Base-by-base conservation (phyloP, 2,888 invertebrate species). In the Diloba caeruleocephala region DNA sequence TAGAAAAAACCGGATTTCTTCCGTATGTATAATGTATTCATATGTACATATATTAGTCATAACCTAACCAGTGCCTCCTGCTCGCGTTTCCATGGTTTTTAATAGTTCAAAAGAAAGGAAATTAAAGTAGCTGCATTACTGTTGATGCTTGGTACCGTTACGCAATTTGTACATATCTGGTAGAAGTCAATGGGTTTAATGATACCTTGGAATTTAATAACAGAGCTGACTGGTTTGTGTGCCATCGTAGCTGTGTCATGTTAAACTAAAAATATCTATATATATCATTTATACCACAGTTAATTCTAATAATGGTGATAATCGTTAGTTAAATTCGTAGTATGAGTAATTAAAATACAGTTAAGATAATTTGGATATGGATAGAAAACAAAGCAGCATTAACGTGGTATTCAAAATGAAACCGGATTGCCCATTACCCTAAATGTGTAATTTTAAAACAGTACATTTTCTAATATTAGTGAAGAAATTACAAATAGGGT, bases 1-100 rank as follows among this genome's bases (percentile, higher is more conserved):
- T 48, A 39, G 9, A 41, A 48, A 38, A 49, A 68, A 64, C 70
- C 65, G 53, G 67, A 53, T 64, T 68, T 29, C 10, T 46, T 34
- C n/a, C n/a, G n/a, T n/a, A n/a, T n/a, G n/a, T n/a, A n/a, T n/a
- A n/a, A n/a, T n/a, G n/a, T n/a, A n/a, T n/a, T n/a, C n/a, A n/a
- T n/a, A n/a, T n/a, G n/a, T n/a, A n/a, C n/a, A 37, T 12, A 13
- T 44, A 15, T 29, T 41, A 49, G 43, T 42, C 29, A 48, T 32
- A 25, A 33, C 4, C 31, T 26, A 32, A 44, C 26, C 31, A 44
- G 21, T 15, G 17, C 26, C n/a, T 33, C 31, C 13, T 0, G 12
- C 8, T 31, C 2, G n/a, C 12, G 15, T 46, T 42, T 25, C 1
- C 6, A 3, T 15, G 19, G 1, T 34, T 36, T 14, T 12, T 36